Base-by-base conservation (phyloP, 2,888 invertebrate species). In the Limnephilus rhombicus region DNA sequence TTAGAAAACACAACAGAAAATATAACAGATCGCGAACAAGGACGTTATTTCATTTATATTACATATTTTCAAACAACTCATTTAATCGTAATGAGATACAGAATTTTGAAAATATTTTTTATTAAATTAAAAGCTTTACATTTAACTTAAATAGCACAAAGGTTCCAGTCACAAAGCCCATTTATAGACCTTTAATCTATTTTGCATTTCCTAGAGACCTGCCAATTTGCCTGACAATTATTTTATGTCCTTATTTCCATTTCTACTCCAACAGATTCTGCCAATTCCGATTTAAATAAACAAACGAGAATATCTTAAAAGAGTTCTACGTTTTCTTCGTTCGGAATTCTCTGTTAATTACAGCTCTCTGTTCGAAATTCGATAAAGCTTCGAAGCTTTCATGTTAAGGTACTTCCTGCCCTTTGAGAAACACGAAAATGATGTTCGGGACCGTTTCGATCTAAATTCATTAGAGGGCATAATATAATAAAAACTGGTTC, bases 401-500 rank as follows among this genome's bases (percentile, higher is more conserved):
- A 29, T 34, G 34, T 88, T 34, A 31, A 88, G 31, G 53, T 31
- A 91, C 87, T 91, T 91, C 91, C 91, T 91, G 91, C 81, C 45
- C 80, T 90, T 90, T 90, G 34, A 90, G 37, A 80, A 41, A 34
- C 86, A 24, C 45, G 85, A 80, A 87, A 80, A 91, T 86, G 87
- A 91, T 87, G 87, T 86, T 80, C 91, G 34, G 80, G 82, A 80
- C 34, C 81, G 91, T 86, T 81, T 80, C 87, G 91, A 41, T 87
- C 91, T 81, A 91, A 91, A 91, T 91, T 87, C 87, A 91, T 81
- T 86, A 45, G 24, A 86, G n/a, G 86, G 29, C 24, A 49, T 37
- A 45, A 49, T 49, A 49, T 49, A 49, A 86, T 29, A 86, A 85
- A 86, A 45, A 45, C 29, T 45, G 86, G 45, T 45, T 45, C n/a